Evolutionary conservation across 2,888 invertebrate genomes (phyloP).

Genomic region (Brachyptera risi): DNA sequence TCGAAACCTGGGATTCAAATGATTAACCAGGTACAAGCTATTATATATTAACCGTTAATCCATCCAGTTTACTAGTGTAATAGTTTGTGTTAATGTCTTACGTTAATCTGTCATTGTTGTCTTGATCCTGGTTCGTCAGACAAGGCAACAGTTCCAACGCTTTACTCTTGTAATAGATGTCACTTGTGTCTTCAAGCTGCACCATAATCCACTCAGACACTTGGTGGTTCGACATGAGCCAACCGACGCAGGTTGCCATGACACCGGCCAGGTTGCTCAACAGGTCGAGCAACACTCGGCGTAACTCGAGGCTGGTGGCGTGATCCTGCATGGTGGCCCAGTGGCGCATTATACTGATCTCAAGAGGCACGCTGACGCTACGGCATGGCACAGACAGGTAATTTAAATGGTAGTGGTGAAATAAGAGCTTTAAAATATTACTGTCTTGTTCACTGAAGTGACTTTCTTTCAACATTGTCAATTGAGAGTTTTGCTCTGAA

Average conservation of each 20-base stretch:
- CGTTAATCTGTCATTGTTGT: constrained; percentile 32
- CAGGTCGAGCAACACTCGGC: constrained; percentile 14
- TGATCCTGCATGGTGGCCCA: constrained; percentile 13
- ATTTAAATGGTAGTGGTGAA: too few species aligned
- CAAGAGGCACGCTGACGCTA: background rate
- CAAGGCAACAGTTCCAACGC: constrained; percentile 38
- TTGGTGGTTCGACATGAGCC: background rate
- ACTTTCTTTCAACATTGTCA: too few species aligned
- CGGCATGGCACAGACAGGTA: too few species aligned
- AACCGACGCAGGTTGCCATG: constrained; percentile 1
- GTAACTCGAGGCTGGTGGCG: background rate
- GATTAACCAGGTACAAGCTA: too few species aligned
- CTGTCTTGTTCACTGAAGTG: too few species aligned
- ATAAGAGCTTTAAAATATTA: too few species aligned
- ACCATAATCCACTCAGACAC: constrained; percentile 8
- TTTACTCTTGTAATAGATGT: constrained; percentile 28
- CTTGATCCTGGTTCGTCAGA: constrained; percentile 35
- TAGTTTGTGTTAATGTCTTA: constrained; percentile 27
- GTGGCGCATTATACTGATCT: background rate
- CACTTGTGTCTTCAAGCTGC: constrained; percentile 3
- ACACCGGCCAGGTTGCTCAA: constrained; percentile 10
- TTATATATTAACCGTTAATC: too few species aligned
- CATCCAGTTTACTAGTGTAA: background rate
- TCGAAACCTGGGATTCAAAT: too few species aligned
- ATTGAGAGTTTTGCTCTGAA: too few species aligned